These are phyloP conservation scores for Periparus ater DNA, from an alignment of 2,797 vertebrate species.

Conservation along the genomic window DNA sequence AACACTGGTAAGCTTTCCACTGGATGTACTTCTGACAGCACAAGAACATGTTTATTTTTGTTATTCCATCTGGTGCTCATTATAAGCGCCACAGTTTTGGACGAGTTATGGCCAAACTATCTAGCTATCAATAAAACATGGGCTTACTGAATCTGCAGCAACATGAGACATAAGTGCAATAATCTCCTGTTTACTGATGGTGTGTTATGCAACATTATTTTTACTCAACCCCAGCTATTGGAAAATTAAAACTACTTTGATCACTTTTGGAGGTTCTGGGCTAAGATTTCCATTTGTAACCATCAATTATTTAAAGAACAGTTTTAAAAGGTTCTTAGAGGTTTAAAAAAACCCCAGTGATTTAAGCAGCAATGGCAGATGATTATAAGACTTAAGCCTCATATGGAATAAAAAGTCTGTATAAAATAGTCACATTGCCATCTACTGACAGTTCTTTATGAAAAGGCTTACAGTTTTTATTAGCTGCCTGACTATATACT, in stretches of 20 bases:
- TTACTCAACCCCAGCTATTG: constrained; percentile 65
- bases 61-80: constrained; percentile 52
- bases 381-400: constrained; percentile 57
- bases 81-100: not conserved
- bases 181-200: constrained; percentile 54
- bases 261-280: constrained; percentile 73
- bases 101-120: not conserved
- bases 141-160: constrained; percentile 16
- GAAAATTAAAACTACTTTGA: constrained; percentile 77
- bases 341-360: constrained; percentile 52
- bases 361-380: constrained; percentile 70
- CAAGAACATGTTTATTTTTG: constrained; percentile 42
- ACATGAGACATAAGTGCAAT: not conserved
- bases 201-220: constrained; percentile 63
- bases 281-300: constrained; percentile 78
- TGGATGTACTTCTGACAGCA: constrained; percentile 20
- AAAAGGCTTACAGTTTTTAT: constrained; percentile 47
- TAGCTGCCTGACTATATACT: constrained; percentile 22
- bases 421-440: constrained; percentile 81
- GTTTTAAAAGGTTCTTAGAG: constrained; percentile 71
- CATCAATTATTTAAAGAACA: constrained; percentile 81
- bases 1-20: not conserved
- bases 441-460: constrained; percentile 77
- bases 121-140: constrained; percentile 30
- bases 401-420: constrained; percentile 44